These are phyloP conservation scores for Eupeodes luniger DNA, from an alignment of 2,888 invertebrate species.

Conservation along the genomic window DNA sequence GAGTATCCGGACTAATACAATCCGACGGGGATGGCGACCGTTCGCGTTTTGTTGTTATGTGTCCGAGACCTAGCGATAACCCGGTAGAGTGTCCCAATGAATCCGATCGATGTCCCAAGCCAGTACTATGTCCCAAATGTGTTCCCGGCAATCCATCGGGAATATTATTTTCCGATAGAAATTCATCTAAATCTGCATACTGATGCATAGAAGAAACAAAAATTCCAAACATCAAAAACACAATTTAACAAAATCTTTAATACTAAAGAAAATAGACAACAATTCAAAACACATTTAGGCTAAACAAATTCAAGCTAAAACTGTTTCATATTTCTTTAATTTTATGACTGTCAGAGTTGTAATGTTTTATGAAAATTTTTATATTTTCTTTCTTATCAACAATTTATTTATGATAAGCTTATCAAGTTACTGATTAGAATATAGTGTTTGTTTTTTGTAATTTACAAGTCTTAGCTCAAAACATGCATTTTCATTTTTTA, in stretches of 20 bases:
- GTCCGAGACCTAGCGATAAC: slow-evolving; percentile 86
- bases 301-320: slow-evolving; percentile 58
- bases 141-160: slow-evolving; percentile 90
- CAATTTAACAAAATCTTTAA: slow-evolving; percentile 41
- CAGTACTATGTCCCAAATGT: slow-evolving; percentile 85
- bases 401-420: slow-evolving; percentile 14
- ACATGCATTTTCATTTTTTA: slow-evolving; percentile 47
- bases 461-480: slow-evolving; percentile 44
- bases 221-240: slow-evolving; percentile 54
- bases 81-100: slow-evolving; percentile 85
- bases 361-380: neutral
- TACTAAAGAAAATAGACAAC: slow-evolving; percentile 18
- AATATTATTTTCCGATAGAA: slow-evolving; percentile 97
- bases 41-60: slow-evolving; percentile 92
- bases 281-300: slow-evolving; percentile 17
- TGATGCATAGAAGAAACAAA: slow-evolving; percentile 84
- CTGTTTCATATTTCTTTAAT: neutral
- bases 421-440: slow-evolving; percentile 5
- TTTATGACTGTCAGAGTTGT: slow-evolving; percentile 52
- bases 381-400: slow-evolving; percentile 22
- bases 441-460: slow-evolving; percentile 10
- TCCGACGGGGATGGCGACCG: slow-evolving; percentile 94
- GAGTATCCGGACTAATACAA: slow-evolving; percentile 94
- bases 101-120: slow-evolving; percentile 84
- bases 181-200: slow-evolving; percentile 99